phyloP scores from a whole-genome alignment of 2,113 vertebrate species.

The Grantiella picta region DNA sequence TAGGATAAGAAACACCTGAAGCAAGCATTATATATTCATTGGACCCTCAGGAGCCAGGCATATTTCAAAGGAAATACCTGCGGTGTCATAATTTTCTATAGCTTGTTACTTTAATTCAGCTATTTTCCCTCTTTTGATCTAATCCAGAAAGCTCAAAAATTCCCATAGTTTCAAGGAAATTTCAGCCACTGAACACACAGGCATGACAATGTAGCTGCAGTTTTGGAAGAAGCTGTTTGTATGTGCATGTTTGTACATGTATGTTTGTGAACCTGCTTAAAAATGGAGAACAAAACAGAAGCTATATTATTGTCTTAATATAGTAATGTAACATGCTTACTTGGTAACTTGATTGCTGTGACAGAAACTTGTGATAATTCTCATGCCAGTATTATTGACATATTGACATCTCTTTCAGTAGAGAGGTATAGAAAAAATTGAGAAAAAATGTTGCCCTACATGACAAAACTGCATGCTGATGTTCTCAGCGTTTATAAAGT shows the following conservation, averaged over 20 bases:
- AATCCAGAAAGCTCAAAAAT: neutral
- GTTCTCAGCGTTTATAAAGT: neutral
- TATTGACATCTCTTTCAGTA: no score
- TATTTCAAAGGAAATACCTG: conserved; percentile 17
- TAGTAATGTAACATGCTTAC: neutral
- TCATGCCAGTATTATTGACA: neutral
- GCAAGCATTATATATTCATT: conserved; percentile 56
- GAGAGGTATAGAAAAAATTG: rapidly evolving
- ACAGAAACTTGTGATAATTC: neutral
- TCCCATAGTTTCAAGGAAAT: neutral
- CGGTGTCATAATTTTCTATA: conserved; percentile 17
- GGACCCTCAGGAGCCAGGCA: neutral
- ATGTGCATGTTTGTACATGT: rapidly evolving
- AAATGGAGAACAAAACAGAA: neutral
- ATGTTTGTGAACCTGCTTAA: neutral
- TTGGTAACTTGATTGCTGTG: neutral
- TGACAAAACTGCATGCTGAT: neutral
- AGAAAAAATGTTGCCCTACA: neutral
- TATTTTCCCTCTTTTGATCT: neutral
- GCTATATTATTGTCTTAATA: neutral
- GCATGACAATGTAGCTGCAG: neutral
- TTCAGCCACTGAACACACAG: neutral
- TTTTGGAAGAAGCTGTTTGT: neutral
- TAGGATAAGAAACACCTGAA: conserved; percentile 15
- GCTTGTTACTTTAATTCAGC: conserved; percentile 15